A percentile compares a stretch with the other conserved stretches of the same genome.
phyloP scores from a whole-genome alignment of 2,888 invertebrate species.

The Belgica antarctica region DNA sequence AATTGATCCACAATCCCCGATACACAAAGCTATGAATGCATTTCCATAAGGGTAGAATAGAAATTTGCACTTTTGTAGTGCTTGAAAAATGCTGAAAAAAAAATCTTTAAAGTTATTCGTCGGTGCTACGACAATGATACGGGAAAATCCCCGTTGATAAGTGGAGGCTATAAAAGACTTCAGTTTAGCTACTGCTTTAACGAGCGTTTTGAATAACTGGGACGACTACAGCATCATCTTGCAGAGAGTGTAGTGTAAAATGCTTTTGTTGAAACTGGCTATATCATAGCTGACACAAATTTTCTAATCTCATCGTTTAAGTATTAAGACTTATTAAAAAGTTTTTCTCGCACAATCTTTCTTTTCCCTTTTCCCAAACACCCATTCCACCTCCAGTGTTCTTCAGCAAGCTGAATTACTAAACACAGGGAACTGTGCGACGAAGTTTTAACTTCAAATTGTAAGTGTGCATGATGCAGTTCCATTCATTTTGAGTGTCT shows the following conservation, averaged over 20 bases:
- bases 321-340: slow-evolving; percentile 22
- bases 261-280: neutral
- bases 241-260: slow-evolving; percentile 11
- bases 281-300: neutral
- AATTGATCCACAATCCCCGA: too few relatives aligned
- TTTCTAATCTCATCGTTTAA: slow-evolving; percentile 22
- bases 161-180: neutral
- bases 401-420: neutral
- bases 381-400: too few relatives aligned
- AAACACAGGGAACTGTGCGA: neutral
- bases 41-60: too few relatives aligned
- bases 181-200: neutral
- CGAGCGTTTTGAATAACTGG: neutral
- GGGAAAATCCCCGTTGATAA: neutral
- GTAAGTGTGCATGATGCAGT: neutral
- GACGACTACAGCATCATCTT: neutral
- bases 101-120: neutral
- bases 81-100: neutral
- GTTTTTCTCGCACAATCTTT: slow-evolving; percentile 14
- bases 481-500: too few relatives aligned
- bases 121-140: too few relatives aligned
- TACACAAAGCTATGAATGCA: too few relatives aligned
- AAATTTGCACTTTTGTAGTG: too few relatives aligned
- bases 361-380: neutral
- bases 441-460: slow-evolving; percentile 4